phyloP scores from a whole-genome alignment of 2,113 vertebrate genomes.

The Menura novaehollandiae region DNA sequence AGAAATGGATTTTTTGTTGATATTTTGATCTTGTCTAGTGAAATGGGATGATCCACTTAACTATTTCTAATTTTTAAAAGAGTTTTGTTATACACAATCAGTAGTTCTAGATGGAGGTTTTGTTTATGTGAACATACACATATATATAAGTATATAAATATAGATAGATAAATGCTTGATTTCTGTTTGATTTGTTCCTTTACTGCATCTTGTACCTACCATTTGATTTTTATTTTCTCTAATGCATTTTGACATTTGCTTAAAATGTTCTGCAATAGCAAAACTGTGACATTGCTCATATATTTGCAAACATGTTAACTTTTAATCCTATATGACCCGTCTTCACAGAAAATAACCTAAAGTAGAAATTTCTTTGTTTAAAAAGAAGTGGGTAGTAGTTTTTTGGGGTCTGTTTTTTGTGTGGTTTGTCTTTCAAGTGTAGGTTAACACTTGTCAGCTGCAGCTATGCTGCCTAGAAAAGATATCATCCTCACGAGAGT shows the following conservation, averaged over 20 bases:
- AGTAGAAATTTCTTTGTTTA: not conserved
- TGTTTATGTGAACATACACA: not conserved
- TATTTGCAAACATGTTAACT: not conserved
- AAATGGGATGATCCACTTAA: not conserved
- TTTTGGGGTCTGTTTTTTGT: accelerated
- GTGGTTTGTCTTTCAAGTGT: not conserved
- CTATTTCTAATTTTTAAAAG: not conserved
- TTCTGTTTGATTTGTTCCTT: not conserved
- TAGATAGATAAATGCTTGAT: not conserved
- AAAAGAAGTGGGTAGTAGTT: not conserved
- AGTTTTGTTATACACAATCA: not conserved
- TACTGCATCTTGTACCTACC: not conserved
- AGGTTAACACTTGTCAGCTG: not conserved
- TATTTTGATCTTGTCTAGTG: not conserved
- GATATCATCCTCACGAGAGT: not conserved
- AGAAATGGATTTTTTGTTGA: not conserved
- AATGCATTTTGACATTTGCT: not conserved
- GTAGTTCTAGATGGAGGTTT: not conserved
- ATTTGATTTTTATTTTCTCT: not conserved
- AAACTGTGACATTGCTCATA: not conserved
- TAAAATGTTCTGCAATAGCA: not conserved
- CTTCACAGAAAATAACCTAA: not conserved
- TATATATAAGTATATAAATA: not conserved
- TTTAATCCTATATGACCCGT: not conserved
- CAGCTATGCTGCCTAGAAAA: not conserved